Conservation (phyloP, 2,888 invertebrate species). For the Pimpla rufipes region DNA sequence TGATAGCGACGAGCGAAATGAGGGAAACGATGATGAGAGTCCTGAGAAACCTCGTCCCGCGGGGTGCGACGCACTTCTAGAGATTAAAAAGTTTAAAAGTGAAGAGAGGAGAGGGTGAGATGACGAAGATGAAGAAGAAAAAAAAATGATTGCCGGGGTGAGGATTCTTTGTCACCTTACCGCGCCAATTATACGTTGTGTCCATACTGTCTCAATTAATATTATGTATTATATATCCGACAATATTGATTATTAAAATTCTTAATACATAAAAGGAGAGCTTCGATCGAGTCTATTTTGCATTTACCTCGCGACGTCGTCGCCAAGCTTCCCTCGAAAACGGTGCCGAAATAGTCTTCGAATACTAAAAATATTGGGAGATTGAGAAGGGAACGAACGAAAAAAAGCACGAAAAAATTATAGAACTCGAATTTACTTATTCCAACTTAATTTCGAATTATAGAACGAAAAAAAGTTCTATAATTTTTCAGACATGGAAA, state of each 20-base stretch:
- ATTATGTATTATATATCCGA: slow-evolving; percentile 85
- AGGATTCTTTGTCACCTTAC: slow-evolving; percentile 81
- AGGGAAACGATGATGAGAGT: slow-evolving; percentile 60
- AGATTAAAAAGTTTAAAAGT: slow-evolving; percentile 43
- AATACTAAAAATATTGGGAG: too few species aligned
- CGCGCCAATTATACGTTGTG: slow-evolving; percentile 83
- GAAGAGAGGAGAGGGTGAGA: slow-evolving; percentile 38
- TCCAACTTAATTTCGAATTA: too few species aligned
- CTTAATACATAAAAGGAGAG: slow-evolving; percentile 81
- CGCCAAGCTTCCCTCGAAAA: not conserved
- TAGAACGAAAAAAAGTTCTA: too few species aligned
- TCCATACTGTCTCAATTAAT: slow-evolving; percentile 84
- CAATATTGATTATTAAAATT: slow-evolving; percentile 85
- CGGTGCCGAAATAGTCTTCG: too few species aligned
- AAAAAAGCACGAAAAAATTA: too few species aligned
- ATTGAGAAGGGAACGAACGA: too few species aligned
- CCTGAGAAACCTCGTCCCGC: slow-evolving; percentile 59
- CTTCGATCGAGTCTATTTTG: slow-evolving; percentile 1
- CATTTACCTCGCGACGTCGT: not conserved
- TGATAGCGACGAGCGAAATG: slow-evolving; percentile 62
- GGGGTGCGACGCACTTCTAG: slow-evolving; percentile 10
- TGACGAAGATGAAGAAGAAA: slow-evolving; percentile 19
- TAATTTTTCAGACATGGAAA: too few species aligned
- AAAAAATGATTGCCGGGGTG: slow-evolving; percentile 67
- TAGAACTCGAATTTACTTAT: too few species aligned